Base-by-base conservation (phyloP, 2,113 vertebrate genomes). In the Ameiurus melas region DNA sequence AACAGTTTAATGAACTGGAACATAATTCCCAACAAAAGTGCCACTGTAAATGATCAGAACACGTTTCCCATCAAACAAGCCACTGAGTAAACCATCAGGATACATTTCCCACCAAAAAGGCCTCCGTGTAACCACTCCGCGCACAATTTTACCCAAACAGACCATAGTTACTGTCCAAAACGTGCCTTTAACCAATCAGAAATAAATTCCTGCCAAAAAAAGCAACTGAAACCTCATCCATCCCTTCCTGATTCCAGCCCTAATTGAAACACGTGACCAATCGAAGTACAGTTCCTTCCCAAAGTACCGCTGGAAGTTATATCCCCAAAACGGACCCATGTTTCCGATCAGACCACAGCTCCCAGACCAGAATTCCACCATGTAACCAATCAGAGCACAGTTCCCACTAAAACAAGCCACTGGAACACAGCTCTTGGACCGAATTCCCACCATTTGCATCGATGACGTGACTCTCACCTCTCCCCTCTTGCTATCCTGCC, bases 401-500 rank as follows among this genome's bases (percentile, higher is more conserved):
- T 5, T 30, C 66, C n/a, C n/a, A 14, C 12, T 22, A 58, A 19
- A 58, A 58, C 20, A 19, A 58, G 19, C 17, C 19, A 58, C 57
- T 58, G 19, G 57, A 58, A n/a, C 10, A 27, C 27, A 13, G 27
- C 43, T 47, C 43, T 47, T 43, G 71, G 3, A 12, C 33, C 68
- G 1, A 7, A 9, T 20, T 71, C 71, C 19, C 17, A 47, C 36
- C 39, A 9, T 47, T 47, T 47, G 43, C 6, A 47, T 8, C 4
- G 57, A 39, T 13, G 33, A 22, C 1, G 6, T 27, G 20, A 39
- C 9, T 0, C 90, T 93, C 92, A 99, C 98, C 97, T 99, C 98
- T 73, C 96, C 96, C 90, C 96, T 97, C 92, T 97, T 97, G 83
- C 88, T 47, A 90, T 99, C 98, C 89, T 98, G 98, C 98, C 98